Conservation (phyloP, 2,888 invertebrate genomes). For the Harpagoxenus sublaevis region DNA sequence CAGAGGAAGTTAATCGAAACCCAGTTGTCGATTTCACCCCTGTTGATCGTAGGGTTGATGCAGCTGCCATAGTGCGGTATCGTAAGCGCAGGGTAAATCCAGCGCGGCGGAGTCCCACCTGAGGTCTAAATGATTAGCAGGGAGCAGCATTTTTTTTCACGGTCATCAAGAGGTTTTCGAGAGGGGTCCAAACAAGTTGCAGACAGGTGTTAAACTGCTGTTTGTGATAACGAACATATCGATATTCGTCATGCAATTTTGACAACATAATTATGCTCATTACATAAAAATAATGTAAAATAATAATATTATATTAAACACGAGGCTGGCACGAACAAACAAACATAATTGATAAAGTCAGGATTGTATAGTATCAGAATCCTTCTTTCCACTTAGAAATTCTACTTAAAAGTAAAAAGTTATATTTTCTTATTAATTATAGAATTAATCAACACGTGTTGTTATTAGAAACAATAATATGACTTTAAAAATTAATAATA, state of each 20-base stretch:
- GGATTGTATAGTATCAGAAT: neutral
- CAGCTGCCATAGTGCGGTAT: constrained; percentile 73
- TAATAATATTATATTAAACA: neutral
- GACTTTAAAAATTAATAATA: neutral
- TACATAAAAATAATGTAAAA: neutral
- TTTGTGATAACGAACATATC: constrained; percentile 10
- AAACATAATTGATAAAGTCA: neutral
- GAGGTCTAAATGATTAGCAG: constrained; percentile 68
- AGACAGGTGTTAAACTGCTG: constrained; percentile 68
- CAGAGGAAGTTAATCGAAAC: constrained; percentile 82
- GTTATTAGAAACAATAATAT: neutral
- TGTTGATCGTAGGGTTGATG: constrained; percentile 65
- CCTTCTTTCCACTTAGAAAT: neutral
- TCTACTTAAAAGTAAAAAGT: neutral
- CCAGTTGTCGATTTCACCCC: constrained; percentile 69
- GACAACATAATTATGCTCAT: constrained; percentile 27
- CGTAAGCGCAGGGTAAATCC: constrained; percentile 42
- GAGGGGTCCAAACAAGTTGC: constrained; percentile 55
- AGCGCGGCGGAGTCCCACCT: constrained; percentile 42
- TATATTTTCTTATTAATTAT: neutral
- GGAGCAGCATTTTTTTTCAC: constrained; percentile 64
- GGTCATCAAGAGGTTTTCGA: constrained; percentile 62
- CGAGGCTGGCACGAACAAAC: constrained; percentile 4
- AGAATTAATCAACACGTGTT: neutral
- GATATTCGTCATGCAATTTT: constrained; percentile 4